Evolutionary conservation across 1,140 invertebrate genomes (phyloP), one percentile per base, ranked within the genome.

Genomic region (Drosophila malerkotliana): DNA sequence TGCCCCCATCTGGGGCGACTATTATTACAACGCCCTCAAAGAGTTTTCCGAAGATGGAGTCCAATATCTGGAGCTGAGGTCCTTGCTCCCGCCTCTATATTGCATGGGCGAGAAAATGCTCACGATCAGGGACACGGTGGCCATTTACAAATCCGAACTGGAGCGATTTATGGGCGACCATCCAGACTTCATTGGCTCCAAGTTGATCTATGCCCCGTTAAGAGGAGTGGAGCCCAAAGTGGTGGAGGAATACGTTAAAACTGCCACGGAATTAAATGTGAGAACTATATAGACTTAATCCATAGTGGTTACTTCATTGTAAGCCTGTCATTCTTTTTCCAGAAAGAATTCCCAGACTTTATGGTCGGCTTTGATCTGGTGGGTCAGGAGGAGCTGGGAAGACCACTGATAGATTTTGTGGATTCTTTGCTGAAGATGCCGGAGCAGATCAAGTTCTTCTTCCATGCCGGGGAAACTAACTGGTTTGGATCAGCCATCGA

Each of bases 391-490:
- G 95, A 96, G 80, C 41, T 78, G n/a, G 95, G 95, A 0, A 74
- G 89, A 44, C 94, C 95, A 0, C 91, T 95, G 1, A 92, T 93
- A 8, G 92, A 94, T 4, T 96, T 96, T 81, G 61, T 95, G 0
- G 84, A 92, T 9, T 88, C 92, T 14, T 88, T 96, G 15, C 71
- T 95, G 0, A 88, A 91, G 8, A 88, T 93, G 57, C 92, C 90
- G 41, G 74, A 71, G 1, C 78, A 94, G 2, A 92, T 96, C 0
- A 92, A 94, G 8, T 95, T 94, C 69, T 97, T 96, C 82, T 97
- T 97, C 73, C 96, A 97, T 81, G 95, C 96, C 0, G 96, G 96
- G 14, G 96, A 97, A 92, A 97, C 96, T 0, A 94, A 96, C 92
- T 95, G 95, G 95, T 94, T 93, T 53, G 95, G 95, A 5, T 91